Evolutionary conservation across 2,113 vertebrate species (phyloP), one percentile per base, ranked within the genome.

Genomic region (Cephalopterus ornatus): DNA sequence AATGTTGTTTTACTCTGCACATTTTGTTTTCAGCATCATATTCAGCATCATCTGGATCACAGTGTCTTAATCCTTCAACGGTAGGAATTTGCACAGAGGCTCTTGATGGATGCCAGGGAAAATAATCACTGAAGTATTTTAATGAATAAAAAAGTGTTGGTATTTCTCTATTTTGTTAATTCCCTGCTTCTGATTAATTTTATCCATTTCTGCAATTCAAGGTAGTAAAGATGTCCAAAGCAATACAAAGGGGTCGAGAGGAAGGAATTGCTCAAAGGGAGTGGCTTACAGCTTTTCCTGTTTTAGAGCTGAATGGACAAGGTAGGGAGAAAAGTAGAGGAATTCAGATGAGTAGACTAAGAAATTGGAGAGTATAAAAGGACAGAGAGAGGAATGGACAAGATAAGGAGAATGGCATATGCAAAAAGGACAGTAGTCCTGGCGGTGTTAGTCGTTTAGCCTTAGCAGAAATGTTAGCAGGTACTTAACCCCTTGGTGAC

Each of bases 41-140:
- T 79, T 82, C 41, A 56, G 78, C 83, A 76, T 94, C 85, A 88
- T 92, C 82, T 95, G 92, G 55, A 92, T 94, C 78, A 85, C 46
- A 27, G 53, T 74, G 67, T 63, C 59, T 80, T 95, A 95, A 86
- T 88, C 79, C 82, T 84, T 59, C 68, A 88, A 14, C 30, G 56
- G 42, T 50, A 83, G 88, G 72, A 90, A 76, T 79, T 77, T 71
- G 50, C n/a, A 55, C 33, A 76, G 85, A 62, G 44, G 47, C 33
- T 9, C 55, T 63, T 87, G 55, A 47, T 14, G 17, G 49, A 44
- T 59, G 47, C n/a, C 44, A 33, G 77, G 41, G 37, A 85, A 88
- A 86, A 85, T 0, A 78, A 37, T 19, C 16, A 2, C 58, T 37
- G n/a, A 65, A 83, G 11, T 53, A 33, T 75, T 85, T 95, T 44